Base-by-base conservation (phyloP, 2,113 vertebrate species). In the Nibea coibor region DNA sequence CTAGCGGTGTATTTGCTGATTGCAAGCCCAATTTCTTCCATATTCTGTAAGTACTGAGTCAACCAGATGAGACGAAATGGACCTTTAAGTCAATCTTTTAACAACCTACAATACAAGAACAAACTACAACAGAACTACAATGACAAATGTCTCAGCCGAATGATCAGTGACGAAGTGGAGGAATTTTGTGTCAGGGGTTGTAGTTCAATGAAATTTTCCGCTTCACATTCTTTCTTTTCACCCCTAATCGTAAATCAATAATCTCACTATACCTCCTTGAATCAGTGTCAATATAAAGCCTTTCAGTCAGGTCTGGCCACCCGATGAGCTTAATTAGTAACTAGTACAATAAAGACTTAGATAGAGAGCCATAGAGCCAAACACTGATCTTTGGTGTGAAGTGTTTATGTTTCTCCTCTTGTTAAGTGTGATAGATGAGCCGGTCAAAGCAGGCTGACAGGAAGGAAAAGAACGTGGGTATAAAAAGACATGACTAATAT, bases 251-350 rank as follows among this genome's bases (percentile, higher is more conserved):
- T 84, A 56, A 87, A 82, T 88, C 63, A 90, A 66, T 83, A 79
- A 84, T 75, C 64, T 51, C 31, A 61, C 63, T 43, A 31, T 19
- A 71, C 54, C 45, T 78, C 56, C 31, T 70, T 65, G 59, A 87
- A 83, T 79, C 58, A 72, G 61, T 54, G 72, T 45, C 72, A 87
- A 88, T 59, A 89, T 1, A 62, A 74, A 61, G 53, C 70, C 39
- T 70, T 83, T 88, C 48, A 63, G 20, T 67, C 26, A 28, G 28
- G 20, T 22, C 47, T 28, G 51, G 15, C 35, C 35, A 51, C 11
- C 10, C 58, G 56, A 62, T 78, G 50, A 68, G 91, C 45, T 94
- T 93, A 93, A 93, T 93, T 81, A 92, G 85, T 93, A 93, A 92
- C 93, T 51, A 83, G 82, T 28, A 69, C 81, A 90, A 92, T 90